Conservation (phyloP, 2,797 vertebrate species). For the Forpus xanthops region DNA sequence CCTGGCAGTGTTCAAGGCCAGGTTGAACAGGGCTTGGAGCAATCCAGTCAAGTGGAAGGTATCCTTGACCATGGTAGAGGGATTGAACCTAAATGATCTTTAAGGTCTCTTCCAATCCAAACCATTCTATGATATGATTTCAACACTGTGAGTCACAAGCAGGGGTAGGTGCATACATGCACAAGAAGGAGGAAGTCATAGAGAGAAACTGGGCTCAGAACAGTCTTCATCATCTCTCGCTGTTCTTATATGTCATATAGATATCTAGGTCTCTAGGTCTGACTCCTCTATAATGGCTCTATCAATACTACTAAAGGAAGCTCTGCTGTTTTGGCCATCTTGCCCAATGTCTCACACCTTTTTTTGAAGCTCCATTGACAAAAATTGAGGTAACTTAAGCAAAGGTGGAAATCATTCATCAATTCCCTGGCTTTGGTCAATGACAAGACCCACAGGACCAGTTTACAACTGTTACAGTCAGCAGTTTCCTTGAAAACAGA, state of each 20-base stretch:
- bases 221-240: neutral
- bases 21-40: neutral
- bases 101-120: neutral
- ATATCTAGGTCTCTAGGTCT: neutral
- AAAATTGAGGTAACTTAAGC: neutral
- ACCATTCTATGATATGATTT: neutral
- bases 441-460: neutral
- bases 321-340: neutral
- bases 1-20: neutral
- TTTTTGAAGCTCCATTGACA: neutral
- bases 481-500: fast-evolving
- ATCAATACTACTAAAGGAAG: neutral
- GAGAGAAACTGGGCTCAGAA: neutral
- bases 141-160: neutral
- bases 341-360: neutral
- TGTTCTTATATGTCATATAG: neutral
- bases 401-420: neutral
- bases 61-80: neutral
- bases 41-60: neutral
- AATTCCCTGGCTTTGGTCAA: neutral
- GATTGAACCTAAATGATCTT: neutral
- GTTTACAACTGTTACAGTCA: neutral
- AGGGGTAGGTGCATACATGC: neutral
- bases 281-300: neutral
- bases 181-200: neutral